Evolutionary conservation across 2,888 invertebrate species (phyloP).

Genomic region (Cistogaster globosa): DNA sequence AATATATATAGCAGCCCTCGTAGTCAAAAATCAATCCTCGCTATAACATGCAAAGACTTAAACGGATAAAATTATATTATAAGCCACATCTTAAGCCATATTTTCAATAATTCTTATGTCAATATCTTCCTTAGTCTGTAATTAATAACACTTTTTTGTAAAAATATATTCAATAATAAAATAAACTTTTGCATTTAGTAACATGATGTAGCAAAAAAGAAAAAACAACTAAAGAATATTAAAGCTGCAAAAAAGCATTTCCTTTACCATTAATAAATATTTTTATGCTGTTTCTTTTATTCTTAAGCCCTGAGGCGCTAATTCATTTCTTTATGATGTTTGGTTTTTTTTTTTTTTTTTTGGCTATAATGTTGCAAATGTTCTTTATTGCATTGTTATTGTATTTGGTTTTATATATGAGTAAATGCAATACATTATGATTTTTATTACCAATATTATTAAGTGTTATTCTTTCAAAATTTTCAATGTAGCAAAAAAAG

Average conservation of each 20-base stretch:
- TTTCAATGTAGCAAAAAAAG: slow-evolving; percentile 43
- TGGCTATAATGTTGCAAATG: slow-evolving; percentile 54
- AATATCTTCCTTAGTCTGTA: slow-evolving; percentile 29
- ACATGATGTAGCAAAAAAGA: slow-evolving; percentile 20
- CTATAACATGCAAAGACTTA: too few relatives aligned
- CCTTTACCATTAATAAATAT: slow-evolving; percentile 53
- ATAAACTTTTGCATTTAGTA: slow-evolving; percentile 35
- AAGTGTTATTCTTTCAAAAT: slow-evolving; percentile 35
- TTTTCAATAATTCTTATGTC: background rate
- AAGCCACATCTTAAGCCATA: background rate
- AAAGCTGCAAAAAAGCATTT: slow-evolving; percentile 60
- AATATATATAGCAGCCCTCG: too few relatives aligned
- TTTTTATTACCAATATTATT: slow-evolving; percentile 43
- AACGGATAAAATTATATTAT: background rate
- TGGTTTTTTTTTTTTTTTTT: slow-evolving; percentile 14
- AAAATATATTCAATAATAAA: background rate
- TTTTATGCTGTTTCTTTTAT: slow-evolving; percentile 23
- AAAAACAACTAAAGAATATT: background rate
- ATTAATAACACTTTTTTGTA: slow-evolving; percentile 8
- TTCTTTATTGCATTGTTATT: slow-evolving; percentile 32
- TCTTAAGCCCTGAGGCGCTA: slow-evolving; percentile 71
- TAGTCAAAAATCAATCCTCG: too few relatives aligned
- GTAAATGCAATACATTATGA: slow-evolving; percentile 28
- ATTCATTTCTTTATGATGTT: slow-evolving; percentile 72
- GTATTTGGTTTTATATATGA: background rate